Base-by-base conservation (phyloP, 2,797 vertebrate species). In the Cryptoblepharus egeriae region DNA sequence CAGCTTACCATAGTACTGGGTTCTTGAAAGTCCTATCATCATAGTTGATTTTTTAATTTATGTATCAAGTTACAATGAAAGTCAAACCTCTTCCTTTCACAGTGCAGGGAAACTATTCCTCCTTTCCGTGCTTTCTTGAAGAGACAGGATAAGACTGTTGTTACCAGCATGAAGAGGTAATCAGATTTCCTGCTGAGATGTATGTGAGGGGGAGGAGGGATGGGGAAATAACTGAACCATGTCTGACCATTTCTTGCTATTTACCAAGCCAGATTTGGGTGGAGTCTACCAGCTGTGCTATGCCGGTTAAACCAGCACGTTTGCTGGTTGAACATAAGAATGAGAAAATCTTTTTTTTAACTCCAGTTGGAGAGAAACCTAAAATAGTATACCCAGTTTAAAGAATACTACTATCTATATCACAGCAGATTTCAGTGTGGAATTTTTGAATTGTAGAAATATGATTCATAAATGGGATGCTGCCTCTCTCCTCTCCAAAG, bases 91-190 rank as follows among this genome's bases (percentile, higher is more conserved):
- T 90, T 77, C 82, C 71, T 93, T 85, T 73, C 88, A 55, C 32
- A 98, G 97, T 97, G 97, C 95, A 95, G 95, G 79, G 97, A 98
- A 83, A 90, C 80, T 1, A 95, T 92, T 58, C 97, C 97, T 71
- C 77, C 88, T 1, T 98, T 98, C 81, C 93, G 97, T 61, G 96
- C 96, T 70, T 98, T 98, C 92, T 85, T 98, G 89, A 97, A 96
- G 90, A 96, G 96, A 84, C 90, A 93, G 0, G 96, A 98, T 90
- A 93, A 95, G 84, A 97, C 96, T 3, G 79, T 96, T 6, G 80
- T 90, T 22, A 97, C 97, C 45, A 93, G 96, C 86, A 98, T 97
- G 97, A 90, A 97, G 88, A 97, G 97, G 97, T 98, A 90, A 42
- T 15, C 24, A 52, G 5, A 12, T 24, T 74, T n/a, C 39, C 57